Conservation (phyloP, 2,797 vertebrate genomes). For the Geotrypetes seraphini region DNA sequence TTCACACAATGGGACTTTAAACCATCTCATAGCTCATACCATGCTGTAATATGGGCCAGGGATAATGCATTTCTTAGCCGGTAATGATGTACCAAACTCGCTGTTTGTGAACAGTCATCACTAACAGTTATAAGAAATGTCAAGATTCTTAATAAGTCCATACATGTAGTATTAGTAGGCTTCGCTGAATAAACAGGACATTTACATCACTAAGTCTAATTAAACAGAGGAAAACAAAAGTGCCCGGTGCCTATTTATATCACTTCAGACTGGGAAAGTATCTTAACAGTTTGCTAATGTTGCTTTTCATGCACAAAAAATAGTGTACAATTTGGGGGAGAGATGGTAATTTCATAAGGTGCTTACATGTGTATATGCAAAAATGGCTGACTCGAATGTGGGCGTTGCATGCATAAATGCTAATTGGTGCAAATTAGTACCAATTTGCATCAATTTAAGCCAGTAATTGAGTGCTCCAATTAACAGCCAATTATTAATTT, state of each 20-base stretch:
- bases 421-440: too few species aligned
- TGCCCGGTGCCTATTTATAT: slow-evolving; percentile 30
- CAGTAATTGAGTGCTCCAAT: too few species aligned
- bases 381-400: too few species aligned
- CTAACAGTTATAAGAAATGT: slow-evolving; percentile 37
- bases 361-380: too few species aligned
- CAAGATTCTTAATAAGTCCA: slow-evolving; percentile 47
- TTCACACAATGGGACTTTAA: slow-evolving; percentile 7
- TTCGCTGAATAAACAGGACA: slow-evolving; percentile 64
- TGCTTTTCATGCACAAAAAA: slow-evolving; percentile 35
- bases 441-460: too few species aligned
- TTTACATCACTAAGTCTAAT: slow-evolving; percentile 66
- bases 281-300: slow-evolving; percentile 43
- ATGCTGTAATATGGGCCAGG: slow-evolving; percentile 7
- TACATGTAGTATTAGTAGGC: slow-evolving; percentile 57
- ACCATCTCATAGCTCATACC: slow-evolving; percentile 2
- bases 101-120: slow-evolving; percentile 41
- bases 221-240: slow-evolving; percentile 51
- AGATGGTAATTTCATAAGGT: too few species aligned
- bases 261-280: slow-evolving; percentile 18
- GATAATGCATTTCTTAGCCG: slow-evolving; percentile 24
- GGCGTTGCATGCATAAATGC: too few species aligned
- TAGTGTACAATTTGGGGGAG: too few species aligned
- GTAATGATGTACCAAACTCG: slow-evolving; percentile 34
- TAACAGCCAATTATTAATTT: too few species aligned